phyloP scores from a whole-genome alignment of 2,888 invertebrate genomes.

The Phytoseiulus persimilis region DNA sequence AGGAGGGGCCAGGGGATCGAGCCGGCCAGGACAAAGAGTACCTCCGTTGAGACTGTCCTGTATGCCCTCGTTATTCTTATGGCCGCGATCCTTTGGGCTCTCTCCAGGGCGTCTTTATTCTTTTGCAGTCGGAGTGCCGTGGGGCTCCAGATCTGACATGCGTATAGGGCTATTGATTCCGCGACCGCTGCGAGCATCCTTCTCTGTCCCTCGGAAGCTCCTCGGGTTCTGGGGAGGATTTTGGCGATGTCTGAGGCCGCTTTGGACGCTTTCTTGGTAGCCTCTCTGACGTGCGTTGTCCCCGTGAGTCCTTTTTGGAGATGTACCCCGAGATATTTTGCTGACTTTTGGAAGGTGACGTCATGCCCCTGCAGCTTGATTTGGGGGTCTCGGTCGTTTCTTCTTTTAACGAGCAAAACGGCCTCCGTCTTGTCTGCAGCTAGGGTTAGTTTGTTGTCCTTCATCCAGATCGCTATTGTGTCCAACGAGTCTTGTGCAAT shows the following conservation, averaged over 20 bases:
- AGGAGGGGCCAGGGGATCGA: not conserved
- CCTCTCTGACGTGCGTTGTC: not conserved
- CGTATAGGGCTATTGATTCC: not conserved
- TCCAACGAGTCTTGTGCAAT: not conserved
- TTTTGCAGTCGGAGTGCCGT: not conserved
- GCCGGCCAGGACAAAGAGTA: not conserved
- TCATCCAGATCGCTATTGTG: not conserved
- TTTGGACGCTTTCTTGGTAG: not conserved
- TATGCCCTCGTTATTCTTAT: not conserved
- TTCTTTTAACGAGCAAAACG: not conserved
- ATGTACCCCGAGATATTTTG: not conserved
- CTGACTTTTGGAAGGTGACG: not conserved
- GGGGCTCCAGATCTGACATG: not conserved
- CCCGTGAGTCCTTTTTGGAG: not conserved
- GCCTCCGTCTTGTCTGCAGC: not conserved
- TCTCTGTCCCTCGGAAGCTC: not conserved
- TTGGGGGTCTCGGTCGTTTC: not conserved
- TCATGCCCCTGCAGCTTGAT: not conserved
- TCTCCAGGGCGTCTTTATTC: not conserved
- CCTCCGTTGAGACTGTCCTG: not conserved
- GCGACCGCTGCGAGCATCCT: not conserved
- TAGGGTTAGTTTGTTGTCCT: not conserved
- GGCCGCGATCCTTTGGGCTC: not conserved
- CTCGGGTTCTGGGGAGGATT: not conserved
- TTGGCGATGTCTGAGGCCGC: not conserved